Base-by-base conservation (phyloP, 2,113 vertebrate species). In the Grallaria varia region DNA sequence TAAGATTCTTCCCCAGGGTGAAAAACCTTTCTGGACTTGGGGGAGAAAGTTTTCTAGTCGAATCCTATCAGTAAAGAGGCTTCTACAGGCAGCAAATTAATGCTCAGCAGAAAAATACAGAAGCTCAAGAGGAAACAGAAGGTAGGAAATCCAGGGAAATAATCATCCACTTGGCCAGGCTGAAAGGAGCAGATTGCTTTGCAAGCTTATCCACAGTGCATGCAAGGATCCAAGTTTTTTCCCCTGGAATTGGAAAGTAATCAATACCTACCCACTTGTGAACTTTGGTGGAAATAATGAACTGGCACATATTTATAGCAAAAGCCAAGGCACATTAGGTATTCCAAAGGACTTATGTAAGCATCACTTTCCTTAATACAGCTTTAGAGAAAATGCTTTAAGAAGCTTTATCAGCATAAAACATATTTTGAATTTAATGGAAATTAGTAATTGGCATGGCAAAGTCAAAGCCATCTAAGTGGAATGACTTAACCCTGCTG, bases 341-440 rank as follows among this genome's bases (percentile, higher is more conserved):
- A 96, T 95, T 94, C 89, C 71, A 81, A 76, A 94, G 81, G 73
- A 85, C 45, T 94, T 95, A 83, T 24, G 68, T 69, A 94, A 95
- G 92, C 5, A 0, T 67, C 87, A 60, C 90, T 96, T 84, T 72
- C 89, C 84, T 84, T 90, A 84, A 93, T 37, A 17, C 62, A 84
- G 90, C 81, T 94, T 88, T 75, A 72, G 83, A 87, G 56, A 75
- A 72, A 93, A 90, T 0, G 12, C 44, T 71, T 67, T 93, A 90
- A 95, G 93, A 87, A 90, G 60, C 84, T 96, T 97, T 97, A 97
- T 97, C 96, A 96, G 93, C 92, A 93, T 90, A 96, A 95, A 97
- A 76, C 96, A 95, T 91, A 97, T 78, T 96, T 87, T 81, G 88
- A 91, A 79, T 73, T 73, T 91, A 84, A 93, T 96, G 93, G 84